These are phyloP conservation scores for Formica aserva DNA, from an alignment of 2,888 invertebrate species.

Conservation along the genomic window DNA sequence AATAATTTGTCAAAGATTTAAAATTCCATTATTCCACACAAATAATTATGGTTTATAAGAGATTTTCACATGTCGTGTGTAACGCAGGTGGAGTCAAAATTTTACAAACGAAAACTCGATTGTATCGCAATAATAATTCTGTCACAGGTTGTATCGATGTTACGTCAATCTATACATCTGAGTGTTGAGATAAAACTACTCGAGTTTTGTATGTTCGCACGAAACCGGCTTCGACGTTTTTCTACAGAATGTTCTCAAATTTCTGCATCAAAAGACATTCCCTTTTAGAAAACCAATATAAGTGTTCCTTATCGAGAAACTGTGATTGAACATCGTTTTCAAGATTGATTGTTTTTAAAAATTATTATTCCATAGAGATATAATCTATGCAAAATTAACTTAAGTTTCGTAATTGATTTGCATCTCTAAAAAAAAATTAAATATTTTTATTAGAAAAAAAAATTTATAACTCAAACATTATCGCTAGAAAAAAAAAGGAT, in stretches of 20 bases:
- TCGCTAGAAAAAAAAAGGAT: background rate
- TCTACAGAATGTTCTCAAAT: background rate
- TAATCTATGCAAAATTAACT: background rate
- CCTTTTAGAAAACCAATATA: background rate
- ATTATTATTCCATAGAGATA: background rate
- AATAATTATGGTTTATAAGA: background rate
- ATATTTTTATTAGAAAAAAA: background rate
- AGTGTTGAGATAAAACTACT: constrained; percentile 8
- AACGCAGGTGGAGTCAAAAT: background rate
- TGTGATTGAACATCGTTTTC: background rate
- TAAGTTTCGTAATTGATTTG: background rate
- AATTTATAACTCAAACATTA: background rate
- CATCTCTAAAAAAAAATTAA: background rate
- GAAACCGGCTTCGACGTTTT: background rate
- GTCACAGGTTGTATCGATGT: constrained; percentile 19
- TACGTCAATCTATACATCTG: background rate
- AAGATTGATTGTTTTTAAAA: background rate
- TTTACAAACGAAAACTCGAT: background rate
- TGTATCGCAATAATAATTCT: background rate
- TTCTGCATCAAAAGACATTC: background rate
- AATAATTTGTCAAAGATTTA: background rate
- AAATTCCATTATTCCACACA: background rate
- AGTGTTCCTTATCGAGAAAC: background rate
- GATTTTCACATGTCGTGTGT: background rate
- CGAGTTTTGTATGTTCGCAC: background rate